Percentiles rank a stretch among this genome's conserved stretches.
phyloP scores from a whole-genome alignment of 2,113 vertebrate species.

The Erythrocercus mccallii region DNA sequence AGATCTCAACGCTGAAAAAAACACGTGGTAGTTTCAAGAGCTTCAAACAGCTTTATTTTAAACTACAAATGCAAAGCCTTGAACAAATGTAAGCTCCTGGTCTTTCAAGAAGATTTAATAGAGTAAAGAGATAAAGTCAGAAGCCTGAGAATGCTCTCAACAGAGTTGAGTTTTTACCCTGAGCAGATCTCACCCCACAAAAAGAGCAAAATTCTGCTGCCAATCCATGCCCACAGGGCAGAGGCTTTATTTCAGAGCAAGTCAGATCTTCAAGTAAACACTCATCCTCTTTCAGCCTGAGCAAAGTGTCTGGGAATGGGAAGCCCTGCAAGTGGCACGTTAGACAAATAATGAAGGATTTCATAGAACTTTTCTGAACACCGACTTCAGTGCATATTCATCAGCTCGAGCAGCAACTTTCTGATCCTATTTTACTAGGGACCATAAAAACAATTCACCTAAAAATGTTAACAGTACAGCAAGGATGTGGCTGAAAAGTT shows the following conservation, averaged over 20 bases:
- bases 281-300: neutral
- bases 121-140: neutral
- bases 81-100: neutral
- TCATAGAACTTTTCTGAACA: neutral
- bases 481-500: slow-evolving; percentile 13
- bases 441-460: neutral
- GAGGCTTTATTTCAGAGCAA: neutral
- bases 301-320: neutral
- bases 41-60: neutral
- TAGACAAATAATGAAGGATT: neutral
- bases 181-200: neutral
- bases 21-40: neutral
- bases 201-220: neutral
- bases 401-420: neutral
- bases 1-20: slow-evolving; percentile 87
- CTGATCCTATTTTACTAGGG: neutral
- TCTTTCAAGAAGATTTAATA: slow-evolving; percentile 16
- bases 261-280: neutral
- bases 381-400: neutral
- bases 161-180: neutral
- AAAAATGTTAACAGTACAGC: neutral
- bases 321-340: neutral
- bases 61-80: neutral
- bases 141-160: neutral
- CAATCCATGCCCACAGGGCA: neutral